Evolutionary conservation across 2,113 vertebrate species (phyloP).

Genomic region (Carlito syrichta): DNA sequence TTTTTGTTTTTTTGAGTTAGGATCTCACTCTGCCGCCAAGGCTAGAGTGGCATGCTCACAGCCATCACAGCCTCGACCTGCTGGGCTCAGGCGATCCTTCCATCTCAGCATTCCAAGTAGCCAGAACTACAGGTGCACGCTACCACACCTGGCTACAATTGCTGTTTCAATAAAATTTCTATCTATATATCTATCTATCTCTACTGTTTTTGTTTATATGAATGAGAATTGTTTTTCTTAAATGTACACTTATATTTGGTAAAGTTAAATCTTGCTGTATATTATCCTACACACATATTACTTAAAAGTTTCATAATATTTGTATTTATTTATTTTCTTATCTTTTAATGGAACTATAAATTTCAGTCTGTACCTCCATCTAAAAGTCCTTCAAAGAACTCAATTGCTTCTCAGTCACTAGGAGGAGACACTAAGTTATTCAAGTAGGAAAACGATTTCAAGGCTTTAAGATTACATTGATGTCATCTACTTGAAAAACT

Average conservation of each 20-base stretch:
- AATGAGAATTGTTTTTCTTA: not conserved
- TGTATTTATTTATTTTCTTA: not conserved
- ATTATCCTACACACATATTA: not conserved
- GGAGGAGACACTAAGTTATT: slow-evolving; percentile 2
- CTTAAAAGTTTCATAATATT: not conserved
- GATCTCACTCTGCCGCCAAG: too few relatives aligned
- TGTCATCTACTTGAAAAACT: not conserved
- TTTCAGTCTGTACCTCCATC: not conserved
- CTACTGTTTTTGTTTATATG: not conserved
- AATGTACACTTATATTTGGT: not conserved
- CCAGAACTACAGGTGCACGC: too few relatives aligned
- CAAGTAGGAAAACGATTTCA: slow-evolving; percentile 13
- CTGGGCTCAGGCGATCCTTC: too few relatives aligned
- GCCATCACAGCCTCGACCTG: too few relatives aligned
- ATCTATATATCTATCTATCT: not conserved
- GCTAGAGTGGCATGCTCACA: too few relatives aligned
- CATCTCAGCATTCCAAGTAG: too few relatives aligned
- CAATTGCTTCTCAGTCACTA: not conserved
- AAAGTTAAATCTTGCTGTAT: not conserved
- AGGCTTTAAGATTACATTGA: not conserved
- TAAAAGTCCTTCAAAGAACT: not conserved
- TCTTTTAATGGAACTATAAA: not conserved
- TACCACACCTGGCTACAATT: too few relatives aligned
- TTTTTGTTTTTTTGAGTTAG: too few relatives aligned
- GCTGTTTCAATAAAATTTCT: not conserved